These are phyloP conservation scores for Disparrhopalites patrizii DNA, from an alignment of 2,888 invertebrate genomes.

Conservation along the genomic window DNA sequence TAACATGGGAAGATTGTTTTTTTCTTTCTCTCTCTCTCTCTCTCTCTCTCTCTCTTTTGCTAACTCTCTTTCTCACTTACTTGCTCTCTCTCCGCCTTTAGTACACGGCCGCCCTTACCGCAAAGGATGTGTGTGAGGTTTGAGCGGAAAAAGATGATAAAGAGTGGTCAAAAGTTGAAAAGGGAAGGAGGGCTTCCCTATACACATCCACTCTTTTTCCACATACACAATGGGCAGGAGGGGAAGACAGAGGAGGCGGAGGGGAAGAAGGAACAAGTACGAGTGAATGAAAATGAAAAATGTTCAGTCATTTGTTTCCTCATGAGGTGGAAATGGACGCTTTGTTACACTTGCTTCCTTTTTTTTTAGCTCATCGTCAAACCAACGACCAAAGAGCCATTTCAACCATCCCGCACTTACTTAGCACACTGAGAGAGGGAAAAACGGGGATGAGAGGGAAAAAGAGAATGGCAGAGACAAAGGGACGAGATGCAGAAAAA, in stretches of 20 bases:
- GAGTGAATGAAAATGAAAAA: conserved; percentile 38
- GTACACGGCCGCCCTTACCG: too few relatives aligned
- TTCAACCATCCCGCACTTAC: neutral
- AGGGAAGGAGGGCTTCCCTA: too few relatives aligned
- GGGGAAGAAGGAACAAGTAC: conserved; percentile 5
- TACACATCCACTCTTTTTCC: too few relatives aligned
- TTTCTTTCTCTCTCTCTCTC: too few relatives aligned
- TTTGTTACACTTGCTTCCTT: conserved; percentile 33
- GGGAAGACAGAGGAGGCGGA: neutral
- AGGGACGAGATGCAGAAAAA: conserved; percentile 31
- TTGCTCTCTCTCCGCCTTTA: too few relatives aligned
- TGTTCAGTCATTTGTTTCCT: conserved; percentile 36
- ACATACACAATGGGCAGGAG: neutral
- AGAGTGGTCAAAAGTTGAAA: too few relatives aligned
- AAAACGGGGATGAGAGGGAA: neutral
- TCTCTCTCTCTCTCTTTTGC: too few relatives aligned
- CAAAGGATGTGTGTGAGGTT: too few relatives aligned
- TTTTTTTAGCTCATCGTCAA: too few relatives aligned
- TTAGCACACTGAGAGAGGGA: neutral
- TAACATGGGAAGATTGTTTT: too few relatives aligned
- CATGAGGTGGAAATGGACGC: conserved; percentile 37
- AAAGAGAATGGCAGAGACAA: neutral
- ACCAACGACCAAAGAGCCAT: neutral
- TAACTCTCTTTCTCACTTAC: too few relatives aligned
- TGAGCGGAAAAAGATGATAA: neutral